Conservation (phyloP, 2,888 invertebrate genomes). For the Thecocarcelia acutangulata region DNA sequence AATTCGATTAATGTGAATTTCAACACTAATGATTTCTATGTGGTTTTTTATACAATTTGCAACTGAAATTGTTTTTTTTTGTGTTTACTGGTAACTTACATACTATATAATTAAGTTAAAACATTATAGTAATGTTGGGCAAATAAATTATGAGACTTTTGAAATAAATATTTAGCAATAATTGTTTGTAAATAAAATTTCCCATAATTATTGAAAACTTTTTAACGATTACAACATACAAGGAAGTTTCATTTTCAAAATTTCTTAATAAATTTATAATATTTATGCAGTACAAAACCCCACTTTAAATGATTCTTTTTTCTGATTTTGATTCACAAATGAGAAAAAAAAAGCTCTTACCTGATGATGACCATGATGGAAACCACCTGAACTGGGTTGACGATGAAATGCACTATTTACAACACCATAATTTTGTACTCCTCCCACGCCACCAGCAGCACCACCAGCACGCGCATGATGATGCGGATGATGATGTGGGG, state of each 20-base stretch:
- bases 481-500: constrained; percentile 76
- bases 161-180: constrained; percentile 13
- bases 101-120: constrained; percentile 10
- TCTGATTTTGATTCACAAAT: too few relatives aligned
- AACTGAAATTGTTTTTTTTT: constrained; percentile 26
- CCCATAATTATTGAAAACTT: constrained; percentile 9
- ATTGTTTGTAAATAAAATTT: background rate
- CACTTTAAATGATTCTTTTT: too few relatives aligned
- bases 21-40: constrained; percentile 62
- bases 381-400: constrained; percentile 76
- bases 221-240: constrained; percentile 17
- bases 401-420: constrained; percentile 79
- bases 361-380: constrained; percentile 80
- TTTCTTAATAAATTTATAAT: too few relatives aligned
- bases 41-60: constrained; percentile 26
- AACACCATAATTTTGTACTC: constrained; percentile 76
- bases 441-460: constrained; percentile 71
- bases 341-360: constrained; percentile 70
- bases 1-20: constrained; percentile 67
- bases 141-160: constrained; percentile 35
- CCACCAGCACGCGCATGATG: constrained; percentile 72
- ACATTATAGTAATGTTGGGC: constrained; percentile 4
- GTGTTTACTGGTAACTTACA: too few relatives aligned
- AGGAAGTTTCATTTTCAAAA: background rate
- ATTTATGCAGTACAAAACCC: too few relatives aligned